Conservation (phyloP, 2,113 vertebrate species). For the Anarrhichthys ocellatus region DNA sequence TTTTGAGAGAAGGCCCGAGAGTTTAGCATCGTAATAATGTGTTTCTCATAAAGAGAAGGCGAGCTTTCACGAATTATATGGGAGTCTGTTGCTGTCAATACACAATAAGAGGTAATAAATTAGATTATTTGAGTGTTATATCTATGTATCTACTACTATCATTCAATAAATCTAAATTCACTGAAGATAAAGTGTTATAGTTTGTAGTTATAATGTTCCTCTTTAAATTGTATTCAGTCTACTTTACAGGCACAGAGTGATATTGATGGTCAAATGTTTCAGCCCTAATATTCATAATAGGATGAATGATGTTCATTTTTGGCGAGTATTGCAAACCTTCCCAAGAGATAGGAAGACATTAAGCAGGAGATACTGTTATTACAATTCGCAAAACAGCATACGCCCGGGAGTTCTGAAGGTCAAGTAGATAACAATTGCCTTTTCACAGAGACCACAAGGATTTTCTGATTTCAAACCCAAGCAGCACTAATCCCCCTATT, state of each 20-base stretch:
- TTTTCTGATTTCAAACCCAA: constrained; percentile 39
- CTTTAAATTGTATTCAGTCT: neutral
- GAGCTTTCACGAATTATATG: neutral
- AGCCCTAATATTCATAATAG: constrained; percentile 2
- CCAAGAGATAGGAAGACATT: constrained; percentile 24
- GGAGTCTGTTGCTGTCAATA: neutral
- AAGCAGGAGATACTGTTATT: constrained; percentile 36
- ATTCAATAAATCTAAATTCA: neutral
- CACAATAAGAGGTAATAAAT: neutral
- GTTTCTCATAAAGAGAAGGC: constrained; percentile 1
- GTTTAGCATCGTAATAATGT: neutral
- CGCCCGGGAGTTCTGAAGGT: constrained; percentile 42
- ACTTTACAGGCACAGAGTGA: neutral
- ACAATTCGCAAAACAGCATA: constrained; percentile 39
- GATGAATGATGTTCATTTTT: constrained; percentile 6
- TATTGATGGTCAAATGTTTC: neutral
- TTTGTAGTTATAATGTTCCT: neutral
- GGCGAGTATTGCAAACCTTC: constrained; percentile 2
- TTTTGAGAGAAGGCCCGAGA: neutral
- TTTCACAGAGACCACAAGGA: constrained; percentile 12
- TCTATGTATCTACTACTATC: neutral
- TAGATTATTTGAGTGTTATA: neutral
- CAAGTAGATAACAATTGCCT: constrained; percentile 54
- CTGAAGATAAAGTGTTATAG: neutral
- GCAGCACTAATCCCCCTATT: constrained; percentile 45